These are phyloP conservation scores for Phodopus roborovskii DNA, from an alignment of 2,113 vertebrate genomes.

Conservation along the genomic window DNA sequence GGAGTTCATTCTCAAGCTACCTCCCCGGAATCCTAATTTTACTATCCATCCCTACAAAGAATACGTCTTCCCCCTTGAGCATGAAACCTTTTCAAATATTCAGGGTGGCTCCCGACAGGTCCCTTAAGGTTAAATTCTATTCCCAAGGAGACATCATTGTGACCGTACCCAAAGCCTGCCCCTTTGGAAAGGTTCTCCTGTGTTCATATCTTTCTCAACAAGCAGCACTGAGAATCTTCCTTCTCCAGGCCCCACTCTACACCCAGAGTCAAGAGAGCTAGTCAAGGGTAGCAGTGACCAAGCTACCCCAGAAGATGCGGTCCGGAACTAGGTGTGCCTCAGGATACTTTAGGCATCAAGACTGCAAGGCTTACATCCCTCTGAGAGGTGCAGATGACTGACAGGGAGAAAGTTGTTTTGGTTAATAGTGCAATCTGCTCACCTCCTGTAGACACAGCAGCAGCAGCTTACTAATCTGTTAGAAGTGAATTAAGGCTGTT, in stretches of 20 bases:
- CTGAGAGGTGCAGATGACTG: constrained; percentile 68
- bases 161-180: not conserved
- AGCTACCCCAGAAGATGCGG: constrained; percentile 46
- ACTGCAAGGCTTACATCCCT: constrained; percentile 49
- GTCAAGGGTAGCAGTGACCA: constrained; percentile 36
- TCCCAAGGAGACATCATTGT: not conserved
- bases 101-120: not conserved
- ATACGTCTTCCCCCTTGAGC: not conserved
- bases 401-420: constrained; percentile 76
- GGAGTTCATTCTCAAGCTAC: not conserved
- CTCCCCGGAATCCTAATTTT: not conserved
- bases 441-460: constrained; percentile 73
- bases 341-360: constrained; percentile 51
- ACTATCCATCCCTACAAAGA: not conserved
- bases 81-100: not conserved
- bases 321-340: not conserved
- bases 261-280: constrained; percentile 59
- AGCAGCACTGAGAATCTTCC: constrained; percentile 56
- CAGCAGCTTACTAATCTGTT: constrained; percentile 70
- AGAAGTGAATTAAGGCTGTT: constrained; percentile 80
- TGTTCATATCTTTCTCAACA: constrained; percentile 69
- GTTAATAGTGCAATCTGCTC: constrained; percentile 79
- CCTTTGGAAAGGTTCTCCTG: constrained; percentile 42
- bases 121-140: not conserved
- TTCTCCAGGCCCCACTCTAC: constrained; percentile 56